Evolutionary conservation across 2,888 invertebrate genomes (phyloP).

Genomic region (Xanthorhoe spadicearia): DNA sequence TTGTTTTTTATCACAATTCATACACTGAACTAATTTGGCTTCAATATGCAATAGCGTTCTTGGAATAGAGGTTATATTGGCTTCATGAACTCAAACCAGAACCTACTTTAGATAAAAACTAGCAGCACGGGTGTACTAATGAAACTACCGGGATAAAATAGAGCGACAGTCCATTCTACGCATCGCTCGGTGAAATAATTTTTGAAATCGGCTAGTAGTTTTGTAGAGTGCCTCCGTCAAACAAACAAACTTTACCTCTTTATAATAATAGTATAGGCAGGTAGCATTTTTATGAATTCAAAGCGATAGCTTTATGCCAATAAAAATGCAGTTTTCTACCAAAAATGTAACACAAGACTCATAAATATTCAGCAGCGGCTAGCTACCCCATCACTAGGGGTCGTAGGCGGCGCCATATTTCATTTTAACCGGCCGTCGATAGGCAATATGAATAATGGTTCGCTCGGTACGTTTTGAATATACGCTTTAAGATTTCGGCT

Average conservation of each 20-base stretch:
- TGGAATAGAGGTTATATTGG: no score
- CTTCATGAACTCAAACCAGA: no score
- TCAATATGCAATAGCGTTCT: no score
- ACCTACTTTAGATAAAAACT: no score
- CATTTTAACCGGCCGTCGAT: slow-evolving; percentile 72
- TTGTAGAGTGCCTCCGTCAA: no score
- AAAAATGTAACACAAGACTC: slow-evolving; percentile 35
- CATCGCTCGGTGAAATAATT: no score
- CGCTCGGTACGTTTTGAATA: slow-evolving; percentile 45
- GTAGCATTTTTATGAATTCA: slow-evolving; percentile 17
- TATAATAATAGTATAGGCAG: neutral
- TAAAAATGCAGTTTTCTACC: slow-evolving; percentile 31
- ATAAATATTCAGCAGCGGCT: slow-evolving; percentile 25
- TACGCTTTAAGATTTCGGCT: slow-evolving; percentile 47
- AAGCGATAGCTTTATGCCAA: slow-evolving; percentile 17
- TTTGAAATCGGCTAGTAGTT: no score
- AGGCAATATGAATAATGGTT: slow-evolving; percentile 66
- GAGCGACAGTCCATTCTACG: no score
- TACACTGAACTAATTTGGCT: no score
- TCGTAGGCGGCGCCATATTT: slow-evolving; percentile 66
- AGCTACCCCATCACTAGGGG: slow-evolving; percentile 36
- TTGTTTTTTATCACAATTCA: no score
- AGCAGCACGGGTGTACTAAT: no score
- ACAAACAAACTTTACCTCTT: neutral
- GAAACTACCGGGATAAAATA: no score